Evolutionary conservation across 1,140 invertebrate genomes (phyloP), one percentile per base, ranked within the genome.

Genomic region (Trachelipus rathkii): DNA sequence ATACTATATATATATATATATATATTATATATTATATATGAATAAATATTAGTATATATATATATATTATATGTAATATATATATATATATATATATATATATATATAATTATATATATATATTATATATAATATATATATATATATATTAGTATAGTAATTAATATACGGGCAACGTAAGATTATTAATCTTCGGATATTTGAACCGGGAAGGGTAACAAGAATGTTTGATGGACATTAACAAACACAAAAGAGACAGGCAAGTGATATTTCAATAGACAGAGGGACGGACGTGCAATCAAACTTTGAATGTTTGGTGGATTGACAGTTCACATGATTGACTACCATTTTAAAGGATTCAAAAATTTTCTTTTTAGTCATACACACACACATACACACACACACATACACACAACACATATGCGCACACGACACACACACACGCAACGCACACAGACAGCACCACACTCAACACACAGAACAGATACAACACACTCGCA

Each of bases 1-100:
- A n/a, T n/a, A n/a, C n/a, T n/a, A 60, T 60, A 60, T 60, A 60
- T 60, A 60, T 60, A 60, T 60, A 60, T 60, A 60, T 60, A 60
- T 60, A 60, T 60, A 60, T 60, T 60, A 60, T 60, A 60, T 60
- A 60, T 60, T 60, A 60, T 60, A 60, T 60, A 60, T 60, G 8
- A 4, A 60, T 60, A 60, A 4, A 60, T 60, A 60, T 60, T 4
- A 4, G 8, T 60, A 60, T 60, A 60, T 60, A 60, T 60, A 60
- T 60, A 60, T 60, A 60, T 60, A 60, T 60, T 50, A 60, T 13
- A 60, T 60, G 8, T 60, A 60, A 60, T 60, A 60, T 60, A 60
- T 60, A 60, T 60, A 19, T 15, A 60, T 15, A 60, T 15, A 60
- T 60, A 15, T 60, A 60, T 60, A 60, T 60, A 60, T 60, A 60